Evolutionary conservation across 2,888 invertebrate species (phyloP).

Genomic region (Stegophylla sp.): DNA sequence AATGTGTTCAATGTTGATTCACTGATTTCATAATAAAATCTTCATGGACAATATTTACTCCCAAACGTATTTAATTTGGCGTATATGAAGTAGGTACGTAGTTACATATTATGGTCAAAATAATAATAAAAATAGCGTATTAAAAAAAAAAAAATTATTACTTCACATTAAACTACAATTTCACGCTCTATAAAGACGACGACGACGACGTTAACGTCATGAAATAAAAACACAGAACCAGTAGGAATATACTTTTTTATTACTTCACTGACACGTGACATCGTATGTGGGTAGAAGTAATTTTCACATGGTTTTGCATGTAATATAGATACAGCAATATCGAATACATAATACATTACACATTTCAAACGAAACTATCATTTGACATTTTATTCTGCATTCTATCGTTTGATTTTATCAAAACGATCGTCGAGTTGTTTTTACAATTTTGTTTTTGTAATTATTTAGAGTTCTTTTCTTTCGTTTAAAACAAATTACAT

Average conservation of each 20-base stretch:
- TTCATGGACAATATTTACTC: neutral
- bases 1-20: neutral
- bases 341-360: neutral
- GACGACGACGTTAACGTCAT: neutral
- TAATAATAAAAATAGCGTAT: too few species aligned
- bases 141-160: neutral
- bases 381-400: neutral
- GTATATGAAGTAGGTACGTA: neutral
- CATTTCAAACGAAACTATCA: neutral
- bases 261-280: neutral
- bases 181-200: neutral
- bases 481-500: neutral
- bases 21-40: neutral
- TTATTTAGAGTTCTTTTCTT: neutral
- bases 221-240: neutral
- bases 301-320: neutral
- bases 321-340: neutral
- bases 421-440: neutral
- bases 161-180: neutral
- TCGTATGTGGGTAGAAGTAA: neutral
- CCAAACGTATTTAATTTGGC: neutral
- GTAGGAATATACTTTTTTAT: constrained; percentile 11
- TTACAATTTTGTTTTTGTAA: neutral
- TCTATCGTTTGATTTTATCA: neutral
- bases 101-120: too few species aligned